Evolutionary conservation across 1,140 invertebrate genomes (phyloP), one percentile per base, ranked within the genome.

Genomic region (Drosophila lacertosa): DNA sequence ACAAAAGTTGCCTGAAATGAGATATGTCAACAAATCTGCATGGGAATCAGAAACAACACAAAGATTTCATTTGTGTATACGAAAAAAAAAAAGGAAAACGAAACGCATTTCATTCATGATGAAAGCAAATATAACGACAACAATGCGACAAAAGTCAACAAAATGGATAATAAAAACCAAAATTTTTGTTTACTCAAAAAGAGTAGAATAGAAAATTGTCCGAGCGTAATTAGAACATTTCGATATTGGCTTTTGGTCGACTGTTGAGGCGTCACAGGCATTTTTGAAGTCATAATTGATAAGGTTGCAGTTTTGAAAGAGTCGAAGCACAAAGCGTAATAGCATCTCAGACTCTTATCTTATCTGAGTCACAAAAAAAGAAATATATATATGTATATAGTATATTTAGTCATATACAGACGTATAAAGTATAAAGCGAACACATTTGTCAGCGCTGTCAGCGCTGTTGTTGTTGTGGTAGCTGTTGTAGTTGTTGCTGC

Each of bases 241-340:
- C 16, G 9, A 13, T 37, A 24, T 47, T 54, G 42, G 32, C 53
- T 68, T 15, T 50, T 29, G 13, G 7, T 33, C 3, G n/a, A 44
- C 29, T 22, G 53, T 33, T 32, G 35, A 50, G n/a, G 55, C 40
- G 53, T 29, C 16, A 47, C 24, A 66, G 18, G 11, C 24, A 20
- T 40, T 58, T 48, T 62, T 18, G 45, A 62, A 71, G 44, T 65
- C 39, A 74, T 59, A 69, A 76, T 66, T 55, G 70, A 68, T 74
- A 68, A 65, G 47, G 54, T 59, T 59, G 69, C 58, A 68, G 44
- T 75, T 86, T 80, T 65, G 45, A 51, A 55, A 69, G 62, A 48
- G 22, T 32, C 45, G 16, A 65, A 45, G 9, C 13, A 44, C 42
- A 29, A 50, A 62, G 20, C 22, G 48, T 39, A 20, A n/a, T 54